Conservation (phyloP, 2,113 vertebrate species). For the Lamprotornis superbus region DNA sequence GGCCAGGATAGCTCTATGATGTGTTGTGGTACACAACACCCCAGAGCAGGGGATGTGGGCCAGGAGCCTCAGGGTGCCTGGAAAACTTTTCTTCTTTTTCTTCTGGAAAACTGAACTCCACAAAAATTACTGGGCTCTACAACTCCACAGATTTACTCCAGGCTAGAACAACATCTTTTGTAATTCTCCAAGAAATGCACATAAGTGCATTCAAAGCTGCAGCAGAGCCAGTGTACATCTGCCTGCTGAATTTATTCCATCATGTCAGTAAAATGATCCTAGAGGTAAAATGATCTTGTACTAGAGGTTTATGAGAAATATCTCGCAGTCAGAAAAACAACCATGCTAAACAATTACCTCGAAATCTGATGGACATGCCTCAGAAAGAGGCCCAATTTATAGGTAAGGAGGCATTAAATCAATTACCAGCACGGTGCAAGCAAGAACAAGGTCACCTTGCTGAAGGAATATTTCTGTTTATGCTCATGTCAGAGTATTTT, state of each 20-base stretch:
- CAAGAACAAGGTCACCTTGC: conserved; percentile 67
- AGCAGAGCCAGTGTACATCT: fast-evolving
- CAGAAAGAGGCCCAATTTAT: conserved; percentile 1
- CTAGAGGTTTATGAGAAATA: not conserved
- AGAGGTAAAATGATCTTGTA: not conserved
- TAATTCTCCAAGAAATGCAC: not conserved
- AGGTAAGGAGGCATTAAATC: conserved; percentile 50
- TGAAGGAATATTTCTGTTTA: conserved; percentile 51
- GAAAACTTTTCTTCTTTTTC: not conserved
- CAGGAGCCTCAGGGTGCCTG: not conserved
- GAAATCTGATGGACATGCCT: not conserved
- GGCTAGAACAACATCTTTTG: not conserved
- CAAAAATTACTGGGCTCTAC: not conserved
- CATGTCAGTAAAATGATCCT: not conserved
- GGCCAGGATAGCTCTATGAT: not conserved
- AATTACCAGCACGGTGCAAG: not conserved
- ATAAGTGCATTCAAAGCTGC: not conserved
- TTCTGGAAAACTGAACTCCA: not conserved
- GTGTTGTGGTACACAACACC: fast-evolving
- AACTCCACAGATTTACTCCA: not conserved
- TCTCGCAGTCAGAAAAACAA: not conserved
- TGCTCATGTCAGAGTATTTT: conserved; percentile 35
- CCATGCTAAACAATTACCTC: not conserved
- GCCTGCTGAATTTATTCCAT: not conserved
- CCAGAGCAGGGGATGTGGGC: not conserved